These are phyloP conservation scores for Halictus ligatus DNA, from an alignment of 2,888 invertebrate species.

Conservation along the genomic window DNA sequence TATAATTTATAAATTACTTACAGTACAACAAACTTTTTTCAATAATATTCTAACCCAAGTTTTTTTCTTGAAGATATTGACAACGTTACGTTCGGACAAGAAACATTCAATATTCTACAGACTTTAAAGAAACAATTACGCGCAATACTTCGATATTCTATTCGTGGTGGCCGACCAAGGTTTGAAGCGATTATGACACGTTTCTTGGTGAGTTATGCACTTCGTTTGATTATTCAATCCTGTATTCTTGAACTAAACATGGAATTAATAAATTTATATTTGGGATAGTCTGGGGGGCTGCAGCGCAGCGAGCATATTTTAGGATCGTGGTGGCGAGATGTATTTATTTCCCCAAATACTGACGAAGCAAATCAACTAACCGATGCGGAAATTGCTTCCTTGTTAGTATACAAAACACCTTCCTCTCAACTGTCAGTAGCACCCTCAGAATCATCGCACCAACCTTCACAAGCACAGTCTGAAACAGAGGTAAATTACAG, in stretches of 20 bases:
- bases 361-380: conserved; percentile 63
- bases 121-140: conserved; percentile 68
- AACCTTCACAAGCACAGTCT: conserved; percentile 58
- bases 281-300: conserved; percentile 57
- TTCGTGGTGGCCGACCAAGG: conserved; percentile 82
- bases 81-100: conserved; percentile 68
- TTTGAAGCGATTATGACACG: conserved; percentile 82
- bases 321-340: conserved; percentile 78
- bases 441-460: conserved; percentile 50
- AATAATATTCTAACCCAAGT: not conserved
- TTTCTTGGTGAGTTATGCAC: conserved; percentile 81
- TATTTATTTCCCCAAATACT: conserved; percentile 66
- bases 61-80: conserved; percentile 64
- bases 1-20: not conserved
- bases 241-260: not conserved
- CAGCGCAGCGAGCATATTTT: conserved; percentile 61
- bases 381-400: conserved; percentile 68
- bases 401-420: conserved; percentile 69
- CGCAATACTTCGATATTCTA: conserved; percentile 72
- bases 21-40: too few relatives aligned
- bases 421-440: conserved; percentile 58
- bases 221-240: not conserved
- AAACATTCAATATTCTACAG: conserved; percentile 59
- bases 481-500: conserved; percentile 73
- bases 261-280: conserved; percentile 8